A percentile compares a stretch with the other conserved stretches of the same genome.
Conservation (phyloP, 1,140 invertebrate species). For the Formica selysi region DNA sequence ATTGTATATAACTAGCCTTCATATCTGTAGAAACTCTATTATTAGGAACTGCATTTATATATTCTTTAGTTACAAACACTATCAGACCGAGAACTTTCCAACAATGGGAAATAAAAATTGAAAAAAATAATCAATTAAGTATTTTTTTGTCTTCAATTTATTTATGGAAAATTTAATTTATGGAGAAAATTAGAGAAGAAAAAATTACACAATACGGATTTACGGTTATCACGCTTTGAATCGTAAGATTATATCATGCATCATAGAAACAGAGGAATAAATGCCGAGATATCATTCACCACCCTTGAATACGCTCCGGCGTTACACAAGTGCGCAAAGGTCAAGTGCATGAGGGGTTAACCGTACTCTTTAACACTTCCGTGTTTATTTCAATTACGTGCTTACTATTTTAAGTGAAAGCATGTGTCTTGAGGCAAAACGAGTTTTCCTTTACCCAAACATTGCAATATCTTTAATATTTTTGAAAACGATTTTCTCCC, state of each 20-base stretch:
- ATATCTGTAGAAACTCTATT: neutral
- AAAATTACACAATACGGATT: neutral
- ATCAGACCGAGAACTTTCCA: neutral
- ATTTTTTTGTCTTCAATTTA: neutral
- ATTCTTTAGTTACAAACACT: neutral
- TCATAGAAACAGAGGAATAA: neutral
- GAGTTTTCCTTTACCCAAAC: slow-evolving; percentile 16
- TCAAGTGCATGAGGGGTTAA: slow-evolving; percentile 57
- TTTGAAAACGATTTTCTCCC: neutral
- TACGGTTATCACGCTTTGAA: neutral
- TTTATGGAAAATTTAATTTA: too few relatives aligned
- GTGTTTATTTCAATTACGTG: slow-evolving; percentile 5
- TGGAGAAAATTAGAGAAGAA: too few relatives aligned
- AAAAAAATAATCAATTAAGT: neutral
- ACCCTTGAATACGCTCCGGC: slow-evolving; percentile 30
- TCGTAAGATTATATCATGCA: neutral
- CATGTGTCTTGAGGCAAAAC: neutral
- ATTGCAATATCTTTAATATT: neutral
- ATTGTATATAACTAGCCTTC: neutral
- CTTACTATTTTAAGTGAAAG: slow-evolving; percentile 44
- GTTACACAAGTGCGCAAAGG: slow-evolving; percentile 42
- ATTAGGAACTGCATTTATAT: neutral
- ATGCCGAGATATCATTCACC: slow-evolving; percentile 10
- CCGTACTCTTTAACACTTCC: slow-evolving; percentile 41
- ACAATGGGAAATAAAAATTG: neutral